Base-by-base conservation (phyloP, 2,113 vertebrate species). In the Carassius auratus region DNA sequence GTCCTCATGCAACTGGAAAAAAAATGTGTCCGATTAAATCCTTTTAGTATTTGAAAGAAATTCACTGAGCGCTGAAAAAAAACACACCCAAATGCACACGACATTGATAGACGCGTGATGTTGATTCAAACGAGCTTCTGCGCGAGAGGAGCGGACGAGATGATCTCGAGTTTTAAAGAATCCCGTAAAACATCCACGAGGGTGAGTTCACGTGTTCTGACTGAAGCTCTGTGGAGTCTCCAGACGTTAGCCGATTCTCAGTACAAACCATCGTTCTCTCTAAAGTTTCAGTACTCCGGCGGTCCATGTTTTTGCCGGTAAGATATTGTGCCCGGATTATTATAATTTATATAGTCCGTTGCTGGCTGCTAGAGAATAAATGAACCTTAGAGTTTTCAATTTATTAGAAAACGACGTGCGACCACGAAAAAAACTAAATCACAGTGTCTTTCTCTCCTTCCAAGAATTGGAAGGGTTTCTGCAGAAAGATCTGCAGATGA, bases 271-370 rank as follows among this genome's bases (percentile, higher is more conserved):
- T 36, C 36, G 42, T 84, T 64, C 64, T 42, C 26, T 52, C 84
- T 61, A 85, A 89, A 90, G 85, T 89, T 90, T 81, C 45, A 33
- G 64, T 4, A 15, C 26, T 38, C 17, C 19, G 2, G 77, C 38
- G 36, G 21, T 64, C 38, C 38, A 74, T 74, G 36, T 62, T 78
- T 42, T 36, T 59, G 17, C 13, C 36, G 36, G 36, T 17, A 17
- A 19, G 55, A 57, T 5, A 19, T 6, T 57, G 55, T 57, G 36
- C 42, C 10, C 36, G 2, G 57, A 23, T 62, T 30, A 30, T 30
- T 30, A 30, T 30, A 30, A 14, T 57, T 52, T 36, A 7, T 69
- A 48, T 48, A 21, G 45, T 48, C 45, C 45, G 45, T 48, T 10
- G 45, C 9, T 3, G 9, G 45, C 45, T 48, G 12, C 2, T 8